These are phyloP conservation scores for Argentina silus DNA, from an alignment of 2,797 vertebrate species.

Conservation along the genomic window DNA sequence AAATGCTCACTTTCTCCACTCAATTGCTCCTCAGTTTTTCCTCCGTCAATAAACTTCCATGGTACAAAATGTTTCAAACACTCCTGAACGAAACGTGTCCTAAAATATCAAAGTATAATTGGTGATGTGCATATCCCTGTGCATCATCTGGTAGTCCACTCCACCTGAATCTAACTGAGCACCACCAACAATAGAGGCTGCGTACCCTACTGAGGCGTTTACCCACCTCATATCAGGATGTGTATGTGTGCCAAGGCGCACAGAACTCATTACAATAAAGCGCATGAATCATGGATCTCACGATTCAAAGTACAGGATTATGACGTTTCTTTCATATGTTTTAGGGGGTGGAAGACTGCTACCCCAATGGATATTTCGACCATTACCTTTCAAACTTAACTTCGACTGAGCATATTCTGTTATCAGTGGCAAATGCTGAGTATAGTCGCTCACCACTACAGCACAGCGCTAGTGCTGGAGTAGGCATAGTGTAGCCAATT, in stretches of 20 bases:
- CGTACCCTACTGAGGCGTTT: background rate
- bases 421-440: background rate
- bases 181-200: background rate
- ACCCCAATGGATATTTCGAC: background rate
- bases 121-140: background rate
- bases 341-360: background rate
- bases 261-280: background rate
- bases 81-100: background rate
- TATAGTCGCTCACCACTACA: background rate
- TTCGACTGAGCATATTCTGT: background rate
- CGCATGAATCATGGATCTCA: constrained; percentile 1
- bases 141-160: background rate
- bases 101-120: background rate
- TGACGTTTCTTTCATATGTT: background rate
- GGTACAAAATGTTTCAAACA: background rate
- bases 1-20: background rate
- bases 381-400: background rate
- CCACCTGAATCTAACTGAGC: background rate
- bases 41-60: background rate
- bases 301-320: background rate
- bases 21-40: background rate
- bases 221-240: background rate
- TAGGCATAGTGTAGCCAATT: background rate
- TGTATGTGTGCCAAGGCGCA: background rate
- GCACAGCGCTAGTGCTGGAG: background rate